phyloP scores from a whole-genome alignment of 1,140 invertebrate genomes.

The Drosophila azteca region DNA sequence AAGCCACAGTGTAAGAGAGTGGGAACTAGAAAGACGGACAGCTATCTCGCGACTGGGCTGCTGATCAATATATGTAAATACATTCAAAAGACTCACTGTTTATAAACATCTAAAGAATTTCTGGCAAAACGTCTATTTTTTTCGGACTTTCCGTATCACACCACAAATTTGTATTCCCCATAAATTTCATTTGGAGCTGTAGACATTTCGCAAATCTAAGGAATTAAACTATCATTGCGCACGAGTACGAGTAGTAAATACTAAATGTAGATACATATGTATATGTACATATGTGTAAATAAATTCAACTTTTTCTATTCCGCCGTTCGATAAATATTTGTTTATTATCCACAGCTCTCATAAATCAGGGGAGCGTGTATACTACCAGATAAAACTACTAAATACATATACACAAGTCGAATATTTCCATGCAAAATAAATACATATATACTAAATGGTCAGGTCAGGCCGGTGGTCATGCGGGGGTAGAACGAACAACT shows the following conservation, averaged over 20 bases:
- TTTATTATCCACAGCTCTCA: not conserved
- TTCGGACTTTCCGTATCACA: too few relatives aligned
- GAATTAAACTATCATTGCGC: not conserved
- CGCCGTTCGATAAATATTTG: slow-evolving; percentile 1
- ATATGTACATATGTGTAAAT: not conserved
- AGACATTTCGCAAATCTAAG: not conserved
- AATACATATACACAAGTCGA: not conserved
- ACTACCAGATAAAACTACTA: not conserved
- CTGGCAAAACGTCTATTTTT: too few relatives aligned
- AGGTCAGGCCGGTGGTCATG: slow-evolving; percentile 18
- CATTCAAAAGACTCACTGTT: too few relatives aligned
- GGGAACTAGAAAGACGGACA: too few relatives aligned
- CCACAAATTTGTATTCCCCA: not conserved
- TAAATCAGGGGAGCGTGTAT: not conserved
- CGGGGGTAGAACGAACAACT: slow-evolving; percentile 8
- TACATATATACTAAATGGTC: not conserved
- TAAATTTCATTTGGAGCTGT: not conserved
- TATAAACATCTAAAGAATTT: too few relatives aligned
- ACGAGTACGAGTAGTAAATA: not conserved
- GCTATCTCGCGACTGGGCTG: too few relatives aligned
- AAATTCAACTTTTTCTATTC: not conserved
- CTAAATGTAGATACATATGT: not conserved
- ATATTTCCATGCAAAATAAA: slow-evolving; percentile 12
- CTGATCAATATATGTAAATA: too few relatives aligned
- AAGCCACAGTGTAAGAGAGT: too few relatives aligned